These are phyloP conservation scores for Typhlichthys subterraneus DNA, from an alignment of 2,797 vertebrate species.

Conservation along the genomic window DNA sequence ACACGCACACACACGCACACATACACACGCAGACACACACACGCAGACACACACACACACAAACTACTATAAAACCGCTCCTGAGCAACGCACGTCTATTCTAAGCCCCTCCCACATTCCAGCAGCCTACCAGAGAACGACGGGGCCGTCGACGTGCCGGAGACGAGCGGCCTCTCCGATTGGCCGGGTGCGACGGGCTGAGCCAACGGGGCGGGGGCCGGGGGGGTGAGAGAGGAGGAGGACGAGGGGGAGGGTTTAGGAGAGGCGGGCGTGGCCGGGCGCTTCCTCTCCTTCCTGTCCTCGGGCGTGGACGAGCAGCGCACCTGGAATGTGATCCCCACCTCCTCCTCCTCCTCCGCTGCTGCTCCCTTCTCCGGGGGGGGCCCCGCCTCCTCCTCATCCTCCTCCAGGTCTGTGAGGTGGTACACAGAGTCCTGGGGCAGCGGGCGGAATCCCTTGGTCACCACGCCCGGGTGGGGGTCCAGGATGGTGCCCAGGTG, in stretches of 20 bases:
- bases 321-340: conserved; percentile 92
- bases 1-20: conserved; percentile 33
- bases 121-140: conserved; percentile 42
- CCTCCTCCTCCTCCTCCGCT: conserved; percentile 70
- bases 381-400: conserved; percentile 74
- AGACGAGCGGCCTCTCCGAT: conserved; percentile 60
- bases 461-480: conserved; percentile 92
- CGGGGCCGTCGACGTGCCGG: conserved; percentile 7
- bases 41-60: conserved; percentile 6
- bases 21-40: conserved; percentile 16
- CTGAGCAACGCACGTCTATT: not conserved
- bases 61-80: not conserved
- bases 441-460: conserved; percentile 91
- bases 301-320: conserved; percentile 73
- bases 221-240: conserved; percentile 27
- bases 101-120: not conserved
- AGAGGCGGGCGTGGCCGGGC: conserved; percentile 6
- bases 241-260: not conserved
- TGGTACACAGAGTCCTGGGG: conserved; percentile 81
- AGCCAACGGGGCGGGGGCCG: conserved; percentile 22
- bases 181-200: conserved; percentile 58
- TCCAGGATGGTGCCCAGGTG: conserved; percentile 95
- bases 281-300: conserved; percentile 71
- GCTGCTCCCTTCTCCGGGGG: conserved; percentile 77
- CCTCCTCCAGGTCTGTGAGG: conserved; percentile 94